Evolutionary conservation across 2,113 vertebrate species (phyloP).

Genomic region (Athene cunicularia): DNA sequence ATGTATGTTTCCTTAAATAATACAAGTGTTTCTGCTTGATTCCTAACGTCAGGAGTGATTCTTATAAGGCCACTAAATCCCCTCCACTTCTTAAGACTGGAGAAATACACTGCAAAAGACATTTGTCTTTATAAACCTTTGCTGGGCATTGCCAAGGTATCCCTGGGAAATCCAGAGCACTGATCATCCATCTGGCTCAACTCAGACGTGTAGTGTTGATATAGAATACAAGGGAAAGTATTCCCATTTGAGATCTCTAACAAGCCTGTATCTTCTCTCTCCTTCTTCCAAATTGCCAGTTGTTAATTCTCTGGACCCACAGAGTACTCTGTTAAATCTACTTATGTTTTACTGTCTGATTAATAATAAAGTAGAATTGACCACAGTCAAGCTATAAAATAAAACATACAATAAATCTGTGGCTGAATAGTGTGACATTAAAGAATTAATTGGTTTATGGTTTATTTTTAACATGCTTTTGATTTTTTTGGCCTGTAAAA

Average conservation of each 20-base stretch:
- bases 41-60: neutral
- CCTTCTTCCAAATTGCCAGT: neutral
- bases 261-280: neutral
- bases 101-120: neutral
- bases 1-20: neutral
- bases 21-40: neutral
- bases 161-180: neutral
- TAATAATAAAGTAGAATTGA: constrained; percentile 5
- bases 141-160: neutral
- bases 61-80: neutral
- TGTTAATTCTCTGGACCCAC: neutral
- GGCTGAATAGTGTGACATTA: neutral
- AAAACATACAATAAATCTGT: neutral
- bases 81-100: neutral
- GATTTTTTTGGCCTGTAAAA: neutral
- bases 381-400: neutral
- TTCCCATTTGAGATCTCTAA: neutral
- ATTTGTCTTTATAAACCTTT: neutral
- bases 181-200: neutral
- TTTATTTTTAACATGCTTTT: neutral
- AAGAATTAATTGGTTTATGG: neutral
- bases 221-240: neutral
- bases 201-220: neutral
- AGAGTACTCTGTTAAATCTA: neutral
- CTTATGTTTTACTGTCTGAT: neutral